Conservation (phyloP, 2,888 invertebrate species). For the Orthosia cruda region DNA sequence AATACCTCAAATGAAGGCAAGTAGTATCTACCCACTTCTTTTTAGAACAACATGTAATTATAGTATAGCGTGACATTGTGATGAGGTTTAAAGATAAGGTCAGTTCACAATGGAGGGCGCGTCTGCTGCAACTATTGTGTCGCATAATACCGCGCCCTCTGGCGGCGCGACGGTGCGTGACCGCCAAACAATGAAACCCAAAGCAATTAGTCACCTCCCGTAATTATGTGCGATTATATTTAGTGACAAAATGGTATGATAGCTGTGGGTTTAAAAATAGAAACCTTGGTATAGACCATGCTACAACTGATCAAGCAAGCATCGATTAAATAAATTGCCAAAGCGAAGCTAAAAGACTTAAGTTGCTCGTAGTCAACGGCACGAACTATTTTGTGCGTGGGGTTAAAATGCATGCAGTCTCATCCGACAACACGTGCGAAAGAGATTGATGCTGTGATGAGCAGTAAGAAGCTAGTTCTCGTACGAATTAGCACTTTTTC, state of each 20-base stretch:
- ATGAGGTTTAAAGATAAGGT: constrained; percentile 76
- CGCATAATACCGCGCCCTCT: constrained; percentile 80
- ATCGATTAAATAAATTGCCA: constrained; percentile 14
- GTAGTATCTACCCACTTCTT: constrained; percentile 26
- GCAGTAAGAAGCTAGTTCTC: too few species aligned
- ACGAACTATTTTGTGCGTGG: too few species aligned
- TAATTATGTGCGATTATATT: constrained; percentile 53
- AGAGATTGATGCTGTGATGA: too few species aligned
- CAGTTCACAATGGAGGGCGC: constrained; percentile 81
- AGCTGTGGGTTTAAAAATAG: constrained; percentile 30
- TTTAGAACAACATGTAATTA: constrained; percentile 62
- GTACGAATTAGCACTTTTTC: too few species aligned
- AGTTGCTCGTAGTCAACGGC: too few species aligned
- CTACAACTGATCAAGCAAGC: constrained; percentile 14
- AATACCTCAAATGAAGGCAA: constrained; percentile 29
- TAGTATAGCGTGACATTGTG: constrained; percentile 70
- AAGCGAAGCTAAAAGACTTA: constrained; percentile 9
- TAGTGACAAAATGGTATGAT: constrained; percentile 41
- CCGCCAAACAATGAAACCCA: constrained; percentile 74
- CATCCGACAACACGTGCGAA: too few species aligned
- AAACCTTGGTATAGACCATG: constrained; percentile 37
- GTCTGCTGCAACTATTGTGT: constrained; percentile 75
- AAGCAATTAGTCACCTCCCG: constrained; percentile 74
- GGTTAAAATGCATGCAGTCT: too few species aligned
- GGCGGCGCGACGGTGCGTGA: constrained; percentile 77